Evolutionary conservation across 2,113 vertebrate genomes (phyloP).

Genomic region (Rhinolophus sinicus): DNA sequence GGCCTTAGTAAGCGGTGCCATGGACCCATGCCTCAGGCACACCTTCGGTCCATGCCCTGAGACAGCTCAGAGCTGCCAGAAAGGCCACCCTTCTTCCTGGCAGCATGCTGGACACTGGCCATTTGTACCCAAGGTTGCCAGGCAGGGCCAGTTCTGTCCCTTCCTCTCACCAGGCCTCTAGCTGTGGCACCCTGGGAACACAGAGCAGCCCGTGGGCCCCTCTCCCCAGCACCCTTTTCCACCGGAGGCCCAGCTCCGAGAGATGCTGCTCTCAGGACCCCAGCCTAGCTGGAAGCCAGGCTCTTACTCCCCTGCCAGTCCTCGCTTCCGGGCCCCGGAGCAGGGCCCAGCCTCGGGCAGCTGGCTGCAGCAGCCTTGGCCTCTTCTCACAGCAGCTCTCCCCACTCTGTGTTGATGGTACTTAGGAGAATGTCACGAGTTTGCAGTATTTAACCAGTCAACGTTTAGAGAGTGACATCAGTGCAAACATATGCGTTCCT

Average conservation of each 20-base stretch:
- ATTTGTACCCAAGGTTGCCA: neutral
- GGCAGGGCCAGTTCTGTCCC: neutral
- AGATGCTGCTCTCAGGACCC: neutral
- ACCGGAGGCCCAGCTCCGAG: neutral
- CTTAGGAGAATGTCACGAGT: neutral
- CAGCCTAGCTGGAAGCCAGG: neutral
- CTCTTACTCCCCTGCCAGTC: neutral
- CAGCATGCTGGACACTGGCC: neutral
- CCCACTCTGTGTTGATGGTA: conserved; percentile 63
- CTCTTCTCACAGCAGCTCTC: neutral
- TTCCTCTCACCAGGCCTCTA: neutral
- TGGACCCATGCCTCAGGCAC: neutral
- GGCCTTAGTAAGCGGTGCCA: neutral
- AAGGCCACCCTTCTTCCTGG: neutral
- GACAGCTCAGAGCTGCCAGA: neutral
- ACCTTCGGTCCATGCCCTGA: neutral
- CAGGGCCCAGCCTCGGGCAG: neutral
- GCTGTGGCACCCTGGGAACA: neutral
- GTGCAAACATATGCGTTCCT: neutral
- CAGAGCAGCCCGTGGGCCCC: neutral
- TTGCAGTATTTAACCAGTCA: neutral
- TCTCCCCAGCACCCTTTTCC: neutral
- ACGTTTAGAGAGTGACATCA: neutral
- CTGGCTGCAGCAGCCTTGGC: neutral
- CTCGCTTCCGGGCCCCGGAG: neutral